These are phyloP conservation scores for Aphidoletes aphidimyza DNA, from an alignment of 2,888 invertebrate species.

Conservation along the genomic window DNA sequence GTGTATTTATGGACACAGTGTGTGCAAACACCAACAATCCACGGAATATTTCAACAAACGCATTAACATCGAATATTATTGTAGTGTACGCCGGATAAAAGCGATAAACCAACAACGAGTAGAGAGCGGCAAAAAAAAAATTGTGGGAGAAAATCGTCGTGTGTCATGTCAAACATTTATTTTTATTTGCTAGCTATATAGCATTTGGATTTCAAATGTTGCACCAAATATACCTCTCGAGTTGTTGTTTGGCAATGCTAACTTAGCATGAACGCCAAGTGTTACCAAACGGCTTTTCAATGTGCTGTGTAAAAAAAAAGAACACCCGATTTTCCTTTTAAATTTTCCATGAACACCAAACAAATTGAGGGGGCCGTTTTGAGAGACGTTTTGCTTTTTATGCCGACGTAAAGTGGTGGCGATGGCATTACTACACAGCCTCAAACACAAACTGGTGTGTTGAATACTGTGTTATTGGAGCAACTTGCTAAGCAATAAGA, in stretches of 20 bases:
- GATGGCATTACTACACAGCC: background rate
- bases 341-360: conserved; percentile 23
- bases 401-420: background rate
- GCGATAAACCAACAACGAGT: too few species aligned
- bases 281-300: conserved; percentile 24
- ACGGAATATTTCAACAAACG: background rate
- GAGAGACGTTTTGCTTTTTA: background rate
- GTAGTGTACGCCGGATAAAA: too few species aligned
- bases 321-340: conserved; percentile 15
- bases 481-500: conserved; percentile 32
- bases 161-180: conserved; percentile 49
- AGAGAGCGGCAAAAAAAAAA: background rate
- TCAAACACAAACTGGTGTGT: background rate
- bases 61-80: conserved; percentile 40
- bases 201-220: background rate
- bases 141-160: background rate
- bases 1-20: conserved; percentile 21
- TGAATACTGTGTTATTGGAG: conserved; percentile 23
- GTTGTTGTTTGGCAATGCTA: too few species aligned
- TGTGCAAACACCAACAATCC: background rate
- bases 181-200: conserved; percentile 27
- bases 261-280: background rate
- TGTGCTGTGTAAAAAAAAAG: background rate
- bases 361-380: background rate
- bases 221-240: background rate